A percentile compares a stretch with the other conserved stretches of the same genome.
Conservation (phyloP, 2,113 vertebrate species). For the Steatornis caripensis region DNA sequence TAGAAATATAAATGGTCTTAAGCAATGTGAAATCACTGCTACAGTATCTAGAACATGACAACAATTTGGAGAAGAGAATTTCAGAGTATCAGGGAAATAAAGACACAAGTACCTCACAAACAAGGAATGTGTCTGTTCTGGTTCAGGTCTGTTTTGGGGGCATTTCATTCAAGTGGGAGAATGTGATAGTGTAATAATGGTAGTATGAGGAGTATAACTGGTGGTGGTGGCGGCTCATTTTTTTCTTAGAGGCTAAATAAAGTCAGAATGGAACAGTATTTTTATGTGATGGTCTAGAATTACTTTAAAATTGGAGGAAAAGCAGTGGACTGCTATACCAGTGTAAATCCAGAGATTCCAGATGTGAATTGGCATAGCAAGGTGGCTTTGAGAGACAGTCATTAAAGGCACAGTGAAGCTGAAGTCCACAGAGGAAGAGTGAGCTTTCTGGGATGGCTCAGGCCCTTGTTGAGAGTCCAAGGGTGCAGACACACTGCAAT, state of each 20-base stretch:
- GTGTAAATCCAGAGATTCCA: neutral
- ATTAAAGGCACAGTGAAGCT: neutral
- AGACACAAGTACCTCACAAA: neutral
- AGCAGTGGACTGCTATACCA: neutral
- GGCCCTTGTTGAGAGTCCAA: neutral
- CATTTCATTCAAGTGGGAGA: neutral
- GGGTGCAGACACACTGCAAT: constrained; percentile 38
- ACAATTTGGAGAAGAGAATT: neutral
- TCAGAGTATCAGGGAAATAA: neutral
- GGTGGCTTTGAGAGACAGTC: neutral
- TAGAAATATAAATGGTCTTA: neutral
- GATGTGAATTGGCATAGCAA: neutral
- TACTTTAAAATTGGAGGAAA: neutral
- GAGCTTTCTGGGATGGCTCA: neutral
- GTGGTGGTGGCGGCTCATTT: neutral
- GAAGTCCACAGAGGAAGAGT: neutral
- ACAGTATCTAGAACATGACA: neutral
- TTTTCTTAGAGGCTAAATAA: neutral
- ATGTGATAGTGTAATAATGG: neutral
- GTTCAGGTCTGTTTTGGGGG: neutral
- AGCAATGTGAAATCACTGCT: neutral
- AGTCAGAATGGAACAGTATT: neutral
- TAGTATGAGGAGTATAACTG: neutral
- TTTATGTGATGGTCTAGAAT: neutral
- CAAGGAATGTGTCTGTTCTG: neutral